A percentile compares a stretch with the other conserved stretches of the same genome.
Evolutionary conservation across 2,113 vertebrate species (phyloP).

Genomic region (Hyla sarda): DNA sequence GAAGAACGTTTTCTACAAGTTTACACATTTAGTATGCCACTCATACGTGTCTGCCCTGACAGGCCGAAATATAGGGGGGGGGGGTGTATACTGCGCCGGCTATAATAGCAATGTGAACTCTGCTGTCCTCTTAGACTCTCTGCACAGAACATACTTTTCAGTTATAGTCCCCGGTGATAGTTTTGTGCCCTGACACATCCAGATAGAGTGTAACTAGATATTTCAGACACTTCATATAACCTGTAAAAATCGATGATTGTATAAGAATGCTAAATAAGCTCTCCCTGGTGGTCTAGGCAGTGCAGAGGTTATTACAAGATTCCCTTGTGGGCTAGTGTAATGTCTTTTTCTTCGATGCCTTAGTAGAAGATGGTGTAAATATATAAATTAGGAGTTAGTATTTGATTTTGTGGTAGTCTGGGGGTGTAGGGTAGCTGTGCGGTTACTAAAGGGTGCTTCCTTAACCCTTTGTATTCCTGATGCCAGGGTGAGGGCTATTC

Average conservation of each 20-base stretch:
- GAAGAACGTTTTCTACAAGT: slow-evolving; percentile 47
- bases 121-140: slow-evolving; percentile 21
- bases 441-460: too few species aligned
- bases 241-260: background rate
- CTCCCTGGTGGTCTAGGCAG: background rate
- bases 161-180: background rate
- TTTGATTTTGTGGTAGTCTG: too few species aligned
- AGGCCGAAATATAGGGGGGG: slow-evolving; percentile 15
- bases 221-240: too few species aligned
- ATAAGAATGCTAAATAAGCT: background rate
- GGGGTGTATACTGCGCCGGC: background rate
- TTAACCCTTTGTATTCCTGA: too few species aligned
- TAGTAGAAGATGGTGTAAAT: too few species aligned
- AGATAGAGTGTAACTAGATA: background rate
- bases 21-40: slow-evolving; percentile 47
- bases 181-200: background rate
- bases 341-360: too few species aligned
- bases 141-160: background rate
- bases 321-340: background rate
- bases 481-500: too few species aligned
- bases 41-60: slow-evolving; percentile 42
- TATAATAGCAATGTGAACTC: slow-evolving; percentile 22
- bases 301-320: background rate
- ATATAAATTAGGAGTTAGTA: too few species aligned
- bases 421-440: too few species aligned